Evolutionary conservation across 2,113 vertebrate genomes (phyloP).

Genomic region (Perca fluviatilis): DNA sequence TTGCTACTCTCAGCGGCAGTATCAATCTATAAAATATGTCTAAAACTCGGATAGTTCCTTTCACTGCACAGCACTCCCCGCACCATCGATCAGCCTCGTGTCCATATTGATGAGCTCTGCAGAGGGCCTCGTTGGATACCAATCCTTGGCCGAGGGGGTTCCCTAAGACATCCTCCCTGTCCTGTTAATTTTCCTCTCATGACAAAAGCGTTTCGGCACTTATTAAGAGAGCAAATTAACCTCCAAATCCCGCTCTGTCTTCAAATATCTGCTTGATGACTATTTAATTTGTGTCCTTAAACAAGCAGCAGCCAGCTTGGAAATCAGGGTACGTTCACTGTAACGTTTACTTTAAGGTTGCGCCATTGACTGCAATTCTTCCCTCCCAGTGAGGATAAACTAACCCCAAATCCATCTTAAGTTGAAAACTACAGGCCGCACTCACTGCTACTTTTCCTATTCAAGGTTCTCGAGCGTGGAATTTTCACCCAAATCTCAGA

Average conservation of each 20-base stretch:
- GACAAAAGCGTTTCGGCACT: slow-evolving; percentile 1
- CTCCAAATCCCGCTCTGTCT: slow-evolving; percentile 7
- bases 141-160: slow-evolving; percentile 1
- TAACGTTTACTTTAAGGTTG: neutral
- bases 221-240: slow-evolving; percentile 26
- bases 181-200: slow-evolving; percentile 10
- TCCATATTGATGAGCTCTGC: slow-evolving; percentile 60
- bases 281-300: slow-evolving; percentile 19
- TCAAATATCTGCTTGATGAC: slow-evolving; percentile 24
- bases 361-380: neutral
- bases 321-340: slow-evolving; percentile 13
- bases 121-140: slow-evolving; percentile 21
- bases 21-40: slow-evolving; percentile 49
- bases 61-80: slow-evolving; percentile 10
- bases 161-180: slow-evolving; percentile 16
- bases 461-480: neutral
- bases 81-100: slow-evolving; percentile 30
- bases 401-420: neutral
- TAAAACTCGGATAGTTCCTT: slow-evolving; percentile 26
- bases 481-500: neutral
- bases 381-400: neutral
- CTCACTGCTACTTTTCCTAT: neutral
- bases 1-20: neutral
- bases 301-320: slow-evolving; percentile 1
- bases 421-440: neutral